Evolutionary conservation across 2,888 invertebrate genomes (phyloP), one percentile per base, ranked within the genome.

Genomic region (Athrips mouffetella): DNA sequence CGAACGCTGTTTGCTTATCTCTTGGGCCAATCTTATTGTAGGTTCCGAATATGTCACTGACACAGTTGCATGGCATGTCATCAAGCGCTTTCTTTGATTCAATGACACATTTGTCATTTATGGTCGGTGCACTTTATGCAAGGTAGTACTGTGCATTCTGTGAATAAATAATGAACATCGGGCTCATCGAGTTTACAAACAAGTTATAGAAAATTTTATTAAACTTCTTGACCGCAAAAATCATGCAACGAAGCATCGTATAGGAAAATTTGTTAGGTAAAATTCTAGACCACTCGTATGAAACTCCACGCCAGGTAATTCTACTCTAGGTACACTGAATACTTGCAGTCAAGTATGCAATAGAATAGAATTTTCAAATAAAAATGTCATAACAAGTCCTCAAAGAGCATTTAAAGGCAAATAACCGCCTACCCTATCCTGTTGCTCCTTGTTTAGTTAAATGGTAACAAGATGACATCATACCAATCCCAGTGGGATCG

Each of bases 11-110:
- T n/a, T 15, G 16, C 25, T n/a, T 45, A 18, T 18, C 11, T 16
- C 39, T 29, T 16, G 4, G 13, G 16, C 39, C 39, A 45, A 47
- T 46, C 41, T 44, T 42, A 51, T 53, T 58, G 62, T 60, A 20
- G 54, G 53, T 57, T 57, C 65, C 62, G 52, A 65, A 63, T 58
- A 54, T 49, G 65, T 58, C 50, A 53, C 55, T 63, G 65, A 63
- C 66, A 65, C 59, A 55, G 52, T 55, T 62, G 50, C 53, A 53
- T 60, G 65, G 59, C 65, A 52, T 53, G 55, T 8, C 25, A 11
- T 16, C 4, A 18, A 54, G 51, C 52, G 59, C 58, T 54, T 54
- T 55, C 60, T 52, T 56, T 55, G 54, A n/a, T n/a, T n/a, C 27
- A 23, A 11, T 41, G 40, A 41, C 40, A 41, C 16, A 25, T 13